A percentile compares a stretch with the other conserved stretches of the same genome.
phyloP scores from a whole-genome alignment of 2,113 vertebrate species.

The Zosterops japonicus region DNA sequence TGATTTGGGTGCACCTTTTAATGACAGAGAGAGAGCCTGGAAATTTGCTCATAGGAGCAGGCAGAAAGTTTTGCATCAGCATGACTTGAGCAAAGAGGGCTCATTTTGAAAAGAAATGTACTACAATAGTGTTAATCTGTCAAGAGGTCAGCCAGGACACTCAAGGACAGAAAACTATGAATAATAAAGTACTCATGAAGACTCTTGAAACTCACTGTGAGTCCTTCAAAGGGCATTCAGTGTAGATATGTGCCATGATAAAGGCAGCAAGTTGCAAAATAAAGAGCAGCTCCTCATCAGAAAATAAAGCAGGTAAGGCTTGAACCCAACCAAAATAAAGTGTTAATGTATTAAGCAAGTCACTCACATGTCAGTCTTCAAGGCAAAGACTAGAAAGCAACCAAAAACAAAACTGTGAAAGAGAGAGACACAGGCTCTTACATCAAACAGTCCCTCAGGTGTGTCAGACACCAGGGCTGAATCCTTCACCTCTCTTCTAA shows the following conservation, averaged over 20 bases:
- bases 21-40: background rate
- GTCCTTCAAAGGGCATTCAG: background rate
- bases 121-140: background rate
- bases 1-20: fast-evolving
- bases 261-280: background rate
- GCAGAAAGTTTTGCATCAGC: background rate
- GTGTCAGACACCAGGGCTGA: background rate
- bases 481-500: background rate
- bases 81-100: background rate
- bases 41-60: background rate
- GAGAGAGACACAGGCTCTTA: background rate
- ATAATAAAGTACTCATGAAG: background rate
- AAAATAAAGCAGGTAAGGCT: background rate
- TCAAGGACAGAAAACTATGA: background rate
- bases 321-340: background rate
- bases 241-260: background rate
- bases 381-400: background rate
- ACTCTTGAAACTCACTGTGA: background rate
- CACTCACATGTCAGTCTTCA: background rate
- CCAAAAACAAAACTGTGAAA: background rate
- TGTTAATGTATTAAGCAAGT: background rate
- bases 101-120: background rate
- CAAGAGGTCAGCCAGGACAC: background rate
- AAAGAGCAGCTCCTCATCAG: background rate
- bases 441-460: background rate